Percentiles rank a stretch among this genome's conserved stretches.
Conservation (phyloP, 1,140 invertebrate species). For the Drosophila simulans region DNA sequence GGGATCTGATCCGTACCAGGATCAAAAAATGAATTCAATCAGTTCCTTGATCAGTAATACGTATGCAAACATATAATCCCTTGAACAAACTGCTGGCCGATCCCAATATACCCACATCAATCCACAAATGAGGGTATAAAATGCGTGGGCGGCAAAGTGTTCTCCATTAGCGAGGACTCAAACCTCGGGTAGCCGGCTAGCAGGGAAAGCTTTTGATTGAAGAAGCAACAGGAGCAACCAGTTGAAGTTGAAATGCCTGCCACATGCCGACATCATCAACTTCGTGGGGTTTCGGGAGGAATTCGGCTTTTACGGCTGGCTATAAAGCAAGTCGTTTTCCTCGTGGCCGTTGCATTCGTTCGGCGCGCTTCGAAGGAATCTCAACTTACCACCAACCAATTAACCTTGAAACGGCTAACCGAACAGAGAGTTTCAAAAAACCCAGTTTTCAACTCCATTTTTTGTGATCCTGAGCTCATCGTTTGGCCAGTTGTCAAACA, state of each 20-base stretch:
- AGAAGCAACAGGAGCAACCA: slow-evolving; percentile 74
- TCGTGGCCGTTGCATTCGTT: slow-evolving; percentile 62
- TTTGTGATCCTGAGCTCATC: slow-evolving; percentile 10
- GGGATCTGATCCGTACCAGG: no score
- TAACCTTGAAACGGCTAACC: slow-evolving; percentile 13
- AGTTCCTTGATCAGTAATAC: no score
- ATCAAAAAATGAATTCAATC: no score
- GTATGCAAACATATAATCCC: no score
- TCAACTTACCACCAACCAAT: slow-evolving; percentile 32
- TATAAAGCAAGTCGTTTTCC: slow-evolving; percentile 69
- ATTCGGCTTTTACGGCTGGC: slow-evolving; percentile 54
- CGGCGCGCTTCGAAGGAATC: slow-evolving; percentile 70
- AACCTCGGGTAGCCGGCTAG: slow-evolving; percentile 41
- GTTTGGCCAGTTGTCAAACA: slow-evolving; percentile 4
- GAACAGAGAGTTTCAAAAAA: slow-evolving; percentile 37
- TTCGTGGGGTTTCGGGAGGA: slow-evolving; percentile 4
- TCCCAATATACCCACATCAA: not conserved
- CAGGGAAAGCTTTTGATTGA: slow-evolving; percentile 53
- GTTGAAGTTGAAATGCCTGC: slow-evolving; percentile 64
- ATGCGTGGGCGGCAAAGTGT: slow-evolving; percentile 53
- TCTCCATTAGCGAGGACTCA: slow-evolving; percentile 31
- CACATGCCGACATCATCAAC: slow-evolving; percentile 7
- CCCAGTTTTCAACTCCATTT: slow-evolving; percentile 16
- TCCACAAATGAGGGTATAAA: not conserved
- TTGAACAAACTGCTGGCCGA: not conserved